These are phyloP conservation scores for Baronia brevicornis DNA, from an alignment of 2,888 invertebrate genomes.

Conservation along the genomic window DNA sequence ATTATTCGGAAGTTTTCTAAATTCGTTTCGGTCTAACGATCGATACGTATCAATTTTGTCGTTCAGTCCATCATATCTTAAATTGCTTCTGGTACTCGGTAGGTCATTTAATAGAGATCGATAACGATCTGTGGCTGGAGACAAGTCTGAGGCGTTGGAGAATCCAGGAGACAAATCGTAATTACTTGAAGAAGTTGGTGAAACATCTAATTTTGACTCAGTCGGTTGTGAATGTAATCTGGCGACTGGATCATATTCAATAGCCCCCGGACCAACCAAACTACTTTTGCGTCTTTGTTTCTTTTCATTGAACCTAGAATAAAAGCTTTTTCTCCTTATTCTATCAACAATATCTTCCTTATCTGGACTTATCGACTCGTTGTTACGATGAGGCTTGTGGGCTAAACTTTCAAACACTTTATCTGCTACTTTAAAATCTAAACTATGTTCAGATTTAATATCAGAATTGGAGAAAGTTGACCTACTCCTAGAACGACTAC, in stretches of 20 bases:
- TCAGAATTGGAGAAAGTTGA: constrained; percentile 67
- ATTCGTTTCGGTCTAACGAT: constrained; percentile 66
- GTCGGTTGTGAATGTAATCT: constrained; percentile 54
- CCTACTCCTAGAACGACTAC: constrained; percentile 60
- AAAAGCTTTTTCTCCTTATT: constrained; percentile 92
- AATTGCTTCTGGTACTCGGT: constrained; percentile 47
- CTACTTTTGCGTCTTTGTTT: constrained; percentile 82
- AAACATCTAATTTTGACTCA: constrained; percentile 49
- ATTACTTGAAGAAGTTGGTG: constrained; percentile 54
- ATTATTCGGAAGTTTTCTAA: constrained; percentile 55
- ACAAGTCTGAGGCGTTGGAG: constrained; percentile 54
- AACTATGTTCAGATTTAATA: constrained; percentile 56
- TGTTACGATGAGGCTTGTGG: constrained; percentile 56
- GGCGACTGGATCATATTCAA: constrained; percentile 72
- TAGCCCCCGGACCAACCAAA: constrained; percentile 77
- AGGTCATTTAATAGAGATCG: constrained; percentile 53
- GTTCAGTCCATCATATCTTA: constrained; percentile 55
- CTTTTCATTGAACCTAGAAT: constrained; percentile 90
- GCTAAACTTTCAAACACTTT: constrained; percentile 37
- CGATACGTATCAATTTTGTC: constrained; percentile 66
- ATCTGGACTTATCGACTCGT: constrained; percentile 64
- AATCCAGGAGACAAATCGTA: constrained; percentile 60
- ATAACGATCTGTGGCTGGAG: constrained; percentile 64
- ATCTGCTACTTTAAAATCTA: constrained; percentile 39
- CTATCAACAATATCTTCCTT: constrained; percentile 88